Base-by-base conservation (phyloP, 1,140 invertebrate species). In the Chrysopa pallens region DNA sequence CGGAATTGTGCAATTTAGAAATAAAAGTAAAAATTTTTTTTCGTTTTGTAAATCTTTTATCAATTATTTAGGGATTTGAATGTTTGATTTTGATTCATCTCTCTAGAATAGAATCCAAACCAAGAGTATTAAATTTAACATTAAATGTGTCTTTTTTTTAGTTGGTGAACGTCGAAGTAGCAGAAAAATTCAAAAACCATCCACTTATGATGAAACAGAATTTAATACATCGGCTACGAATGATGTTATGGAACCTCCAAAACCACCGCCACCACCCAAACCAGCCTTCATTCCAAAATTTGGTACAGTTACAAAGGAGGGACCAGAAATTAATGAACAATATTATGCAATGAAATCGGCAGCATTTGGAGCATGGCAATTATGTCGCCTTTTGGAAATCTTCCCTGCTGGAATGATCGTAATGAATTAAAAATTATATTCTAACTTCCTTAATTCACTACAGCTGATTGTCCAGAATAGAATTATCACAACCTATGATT, bases 31-130 rank as follows among this genome's bases (percentile, higher is more conserved):
- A 9, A 12, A 0, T 12, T 11, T 33, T 41, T 6, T 43, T 46
- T 44, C 42, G 54, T 6, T 29, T 58, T n/a, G 56, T 62, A 6
- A 60, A 58, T 12, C 61, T 58, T 1, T 62, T 62, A 17, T n/a
- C n/a, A n/a, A n/a, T n/a, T n/a, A n/a, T n/a, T n/a, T n/a, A n/a
- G n/a, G n/a, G n/a, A n/a, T n/a, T n/a, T n/a, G n/a, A n/a, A n/a
- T n/a, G n/a, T n/a, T n/a, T n/a, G n/a, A n/a, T n/a, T n/a, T n/a
- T n/a, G n/a, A n/a, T n/a, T n/a, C n/a, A n/a, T n/a, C n/a, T n/a
- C n/a, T n/a, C n/a, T n/a, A n/a, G n/a, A n/a, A n/a, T n/a, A n/a
- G n/a, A n/a, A n/a, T n/a, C n/a, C n/a, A n/a, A n/a, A n/a, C n/a
- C n/a, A n/a, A n/a, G n/a, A n/a, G n/a, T n/a, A n/a, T n/a, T n/a